phyloP scores from a whole-genome alignment of 2,113 vertebrate species.

The Campylomormyrus numenius region DNA sequence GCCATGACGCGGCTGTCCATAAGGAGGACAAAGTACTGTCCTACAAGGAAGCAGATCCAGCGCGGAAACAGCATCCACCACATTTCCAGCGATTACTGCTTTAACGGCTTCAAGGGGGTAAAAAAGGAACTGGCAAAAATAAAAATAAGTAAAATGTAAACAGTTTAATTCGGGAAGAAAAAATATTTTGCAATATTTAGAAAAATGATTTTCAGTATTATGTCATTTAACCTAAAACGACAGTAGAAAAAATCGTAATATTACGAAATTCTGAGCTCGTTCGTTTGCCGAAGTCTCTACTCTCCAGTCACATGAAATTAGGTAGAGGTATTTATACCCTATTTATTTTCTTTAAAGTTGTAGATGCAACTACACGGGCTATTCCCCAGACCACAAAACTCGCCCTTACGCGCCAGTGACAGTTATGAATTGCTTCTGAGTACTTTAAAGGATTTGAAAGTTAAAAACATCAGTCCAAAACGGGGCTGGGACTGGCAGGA shows the following conservation, averaged over 20 bases:
- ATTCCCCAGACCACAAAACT: constrained; percentile 65
- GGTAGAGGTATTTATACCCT: constrained; percentile 67
- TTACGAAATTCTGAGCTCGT: constrained; percentile 30
- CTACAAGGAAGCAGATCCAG: constrained; percentile 68
- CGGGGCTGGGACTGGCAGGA: constrained; percentile 74
- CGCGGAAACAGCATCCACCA: constrained; percentile 58
- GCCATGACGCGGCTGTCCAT: constrained; percentile 55
- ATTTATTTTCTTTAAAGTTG: constrained; percentile 22
- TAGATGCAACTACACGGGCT: constrained; percentile 27
- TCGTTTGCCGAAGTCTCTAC: constrained; percentile 51
- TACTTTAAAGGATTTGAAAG: constrained; percentile 66
- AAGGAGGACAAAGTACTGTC: constrained; percentile 54
- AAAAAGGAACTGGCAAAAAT: neutral
- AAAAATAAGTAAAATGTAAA: neutral
- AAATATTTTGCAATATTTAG: neutral
- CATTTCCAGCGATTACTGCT: constrained; percentile 58
- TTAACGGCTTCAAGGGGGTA: neutral
- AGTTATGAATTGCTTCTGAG: constrained; percentile 70
- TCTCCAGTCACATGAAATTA: constrained; percentile 36
- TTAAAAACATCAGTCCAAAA: constrained; percentile 57
- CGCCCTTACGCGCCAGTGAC: constrained; percentile 70
- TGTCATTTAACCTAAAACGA: neutral
- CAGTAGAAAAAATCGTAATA: constrained; percentile 12
- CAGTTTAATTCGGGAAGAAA: neutral
- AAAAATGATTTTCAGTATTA: neutral